phyloP scores from a whole-genome alignment of 2,888 invertebrate species.

The Teinopalpus imperialis region DNA sequence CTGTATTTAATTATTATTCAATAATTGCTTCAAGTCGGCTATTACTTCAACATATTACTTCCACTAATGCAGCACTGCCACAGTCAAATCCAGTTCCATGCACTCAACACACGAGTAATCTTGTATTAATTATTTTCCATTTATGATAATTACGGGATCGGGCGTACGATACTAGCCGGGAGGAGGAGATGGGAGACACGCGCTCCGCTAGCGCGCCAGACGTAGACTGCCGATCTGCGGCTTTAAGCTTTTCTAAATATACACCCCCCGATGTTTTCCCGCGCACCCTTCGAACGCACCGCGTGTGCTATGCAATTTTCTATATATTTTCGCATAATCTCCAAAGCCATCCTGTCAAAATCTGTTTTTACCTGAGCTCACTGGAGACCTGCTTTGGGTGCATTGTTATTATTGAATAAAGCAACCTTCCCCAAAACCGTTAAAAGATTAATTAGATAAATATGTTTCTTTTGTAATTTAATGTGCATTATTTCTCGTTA shows the following conservation, averaged over 20 bases:
- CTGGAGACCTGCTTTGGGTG: slow-evolving; percentile 50
- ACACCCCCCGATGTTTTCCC: slow-evolving; percentile 69
- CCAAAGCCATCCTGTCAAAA: slow-evolving; percentile 76
- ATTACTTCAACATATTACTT: slow-evolving; percentile 33
- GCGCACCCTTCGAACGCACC: slow-evolving; percentile 70
- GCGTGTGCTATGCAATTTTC: slow-evolving; percentile 77
- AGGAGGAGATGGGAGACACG: slow-evolving; percentile 48
- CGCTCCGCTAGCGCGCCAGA: slow-evolving; percentile 55
- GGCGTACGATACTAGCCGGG: slow-evolving; percentile 46
- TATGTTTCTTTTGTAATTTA: neutral
- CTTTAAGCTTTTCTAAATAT: slow-evolving; percentile 73
- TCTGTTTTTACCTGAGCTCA: slow-evolving; percentile 66
- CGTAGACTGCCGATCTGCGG: slow-evolving; percentile 63
- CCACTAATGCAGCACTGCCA: slow-evolving; percentile 51
- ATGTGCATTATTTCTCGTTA: too few relatives aligned
- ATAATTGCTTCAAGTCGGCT: slow-evolving; percentile 41
- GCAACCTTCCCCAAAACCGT: slow-evolving; percentile 41
- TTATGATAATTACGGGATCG: slow-evolving; percentile 64
- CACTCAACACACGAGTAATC: slow-evolving; percentile 57
- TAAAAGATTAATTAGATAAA: slow-evolving; percentile 16
- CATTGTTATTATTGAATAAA: slow-evolving; percentile 70
- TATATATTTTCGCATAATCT: slow-evolving; percentile 79
- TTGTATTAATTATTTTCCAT: slow-evolving; percentile 56
- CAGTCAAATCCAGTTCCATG: slow-evolving; percentile 62
- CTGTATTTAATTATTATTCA: slow-evolving; percentile 39